phyloP scores from a whole-genome alignment of 2,797 vertebrate species.

The Sparidentex hasta region DNA sequence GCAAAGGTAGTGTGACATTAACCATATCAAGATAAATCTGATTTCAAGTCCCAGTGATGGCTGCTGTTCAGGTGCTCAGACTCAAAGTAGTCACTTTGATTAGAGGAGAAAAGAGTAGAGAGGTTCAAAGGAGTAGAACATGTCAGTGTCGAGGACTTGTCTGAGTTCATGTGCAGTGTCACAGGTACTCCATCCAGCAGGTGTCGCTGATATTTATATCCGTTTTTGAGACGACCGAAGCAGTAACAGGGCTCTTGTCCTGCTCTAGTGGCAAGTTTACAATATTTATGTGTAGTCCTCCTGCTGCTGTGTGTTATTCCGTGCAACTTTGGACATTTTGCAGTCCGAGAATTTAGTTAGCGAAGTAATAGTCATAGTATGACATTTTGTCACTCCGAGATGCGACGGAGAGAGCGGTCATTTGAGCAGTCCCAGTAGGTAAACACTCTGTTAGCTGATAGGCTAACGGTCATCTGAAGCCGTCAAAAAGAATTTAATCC shows the following conservation, averaged over 20 bases:
- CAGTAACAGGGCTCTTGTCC: background rate
- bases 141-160: background rate
- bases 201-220: background rate
- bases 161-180: no score
- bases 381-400: fast-evolving
- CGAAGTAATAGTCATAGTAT: fast-evolving
- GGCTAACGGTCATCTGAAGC: conserved; percentile 20
- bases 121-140: background rate
- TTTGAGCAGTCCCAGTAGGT: conserved; percentile 31
- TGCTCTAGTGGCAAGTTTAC: background rate
- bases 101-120: background rate
- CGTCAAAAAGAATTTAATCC: background rate
- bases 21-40: background rate
- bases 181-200: conserved; percentile 38
- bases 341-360: fast-evolving
- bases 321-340: background rate
- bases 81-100: background rate
- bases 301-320: background rate
- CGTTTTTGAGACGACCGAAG: background rate
- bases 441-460: conserved; percentile 39
- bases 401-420: background rate
- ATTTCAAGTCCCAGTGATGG: background rate
- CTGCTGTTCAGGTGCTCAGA: background rate
- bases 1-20: background rate
- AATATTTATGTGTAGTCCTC: background rate